These are phyloP conservation scores for Siderastrea radians DNA, from an alignment of 92 coral and sea anemone genomes.

Conservation along the genomic window DNA sequence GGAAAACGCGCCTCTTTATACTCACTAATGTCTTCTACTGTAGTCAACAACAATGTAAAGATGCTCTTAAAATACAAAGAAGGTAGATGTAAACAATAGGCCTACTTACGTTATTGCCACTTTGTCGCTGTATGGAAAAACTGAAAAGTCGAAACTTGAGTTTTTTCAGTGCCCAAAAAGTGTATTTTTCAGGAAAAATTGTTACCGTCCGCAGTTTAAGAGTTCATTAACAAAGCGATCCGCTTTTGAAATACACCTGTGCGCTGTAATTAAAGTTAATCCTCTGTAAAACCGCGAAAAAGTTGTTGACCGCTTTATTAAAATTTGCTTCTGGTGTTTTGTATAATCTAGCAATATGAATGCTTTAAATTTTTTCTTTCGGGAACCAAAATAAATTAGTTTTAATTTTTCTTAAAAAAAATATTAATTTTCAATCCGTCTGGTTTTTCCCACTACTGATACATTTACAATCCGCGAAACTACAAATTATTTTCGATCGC, in stretches of 20 bases:
- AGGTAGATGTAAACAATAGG: too few species aligned
- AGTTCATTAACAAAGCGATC: conserved; percentile 1
- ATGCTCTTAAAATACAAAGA: too few species aligned
- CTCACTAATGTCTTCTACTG: too few species aligned
- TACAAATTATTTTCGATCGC: not conserved
- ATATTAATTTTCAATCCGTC: not conserved
- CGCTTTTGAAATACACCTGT: conserved; percentile 19
- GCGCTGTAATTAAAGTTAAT: conserved; percentile 14
- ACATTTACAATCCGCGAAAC: not conserved
- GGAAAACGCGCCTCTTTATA: too few species aligned
- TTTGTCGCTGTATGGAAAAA: too few species aligned
- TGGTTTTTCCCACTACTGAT: not conserved
- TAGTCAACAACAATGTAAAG: too few species aligned
- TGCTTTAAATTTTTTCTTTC: not conserved
- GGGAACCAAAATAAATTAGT: not conserved
- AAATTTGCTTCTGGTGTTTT: not conserved
- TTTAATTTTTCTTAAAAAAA: not conserved
- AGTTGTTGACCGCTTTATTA: not conserved
- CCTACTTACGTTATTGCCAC: too few species aligned
- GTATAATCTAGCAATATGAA: not conserved
- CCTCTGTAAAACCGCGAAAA: conserved; percentile 26
- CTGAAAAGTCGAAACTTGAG: not conserved
- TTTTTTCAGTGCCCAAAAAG: not conserved
- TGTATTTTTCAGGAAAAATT: too few species aligned
- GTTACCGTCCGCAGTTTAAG: too few species aligned